phyloP scores from a whole-genome alignment of 2,797 vertebrate genomes.

The Rhynchonycteris naso region DNA sequence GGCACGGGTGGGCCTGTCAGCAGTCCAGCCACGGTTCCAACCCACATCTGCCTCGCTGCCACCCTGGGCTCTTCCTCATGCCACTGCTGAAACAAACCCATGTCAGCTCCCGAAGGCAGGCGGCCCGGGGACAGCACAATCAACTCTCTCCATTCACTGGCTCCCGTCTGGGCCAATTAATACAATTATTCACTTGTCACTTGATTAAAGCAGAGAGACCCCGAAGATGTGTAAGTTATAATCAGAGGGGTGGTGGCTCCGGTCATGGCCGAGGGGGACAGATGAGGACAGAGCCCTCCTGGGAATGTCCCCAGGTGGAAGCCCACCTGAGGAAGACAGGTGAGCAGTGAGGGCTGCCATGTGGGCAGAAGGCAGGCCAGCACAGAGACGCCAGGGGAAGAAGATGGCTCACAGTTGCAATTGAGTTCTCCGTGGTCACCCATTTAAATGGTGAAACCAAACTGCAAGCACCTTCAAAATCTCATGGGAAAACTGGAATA shows the following conservation, averaged over 20 bases:
- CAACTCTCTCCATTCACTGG: neutral
- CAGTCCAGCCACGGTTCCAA: neutral
- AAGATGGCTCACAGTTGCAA: neutral
- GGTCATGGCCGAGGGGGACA: rapidly evolving
- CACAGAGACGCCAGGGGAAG: neutral
- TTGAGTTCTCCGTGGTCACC: neutral
- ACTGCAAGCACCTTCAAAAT: neutral
- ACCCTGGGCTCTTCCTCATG: neutral
- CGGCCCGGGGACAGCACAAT: neutral
- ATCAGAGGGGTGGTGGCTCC: rapidly evolving
- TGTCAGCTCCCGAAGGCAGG: neutral
- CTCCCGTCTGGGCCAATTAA: slow-evolving; percentile 7
- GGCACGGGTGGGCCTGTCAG: neutral
- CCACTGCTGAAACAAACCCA: neutral
- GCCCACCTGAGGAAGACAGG: neutral
- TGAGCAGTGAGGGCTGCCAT: neutral
- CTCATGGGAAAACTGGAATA: neutral
- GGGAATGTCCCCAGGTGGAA: neutral
- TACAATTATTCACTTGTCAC: neutral
- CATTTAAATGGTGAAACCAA: neutral
- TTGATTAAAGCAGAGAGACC: slow-evolving; percentile 34
- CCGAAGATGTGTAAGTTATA: neutral
- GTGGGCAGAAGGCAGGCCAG: neutral
- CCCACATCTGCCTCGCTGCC: rapidly evolving
- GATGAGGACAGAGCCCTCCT: neutral